Evolutionary conservation across 2,113 vertebrate genomes (phyloP).

Genomic region (Mastomys coucha): DNA sequence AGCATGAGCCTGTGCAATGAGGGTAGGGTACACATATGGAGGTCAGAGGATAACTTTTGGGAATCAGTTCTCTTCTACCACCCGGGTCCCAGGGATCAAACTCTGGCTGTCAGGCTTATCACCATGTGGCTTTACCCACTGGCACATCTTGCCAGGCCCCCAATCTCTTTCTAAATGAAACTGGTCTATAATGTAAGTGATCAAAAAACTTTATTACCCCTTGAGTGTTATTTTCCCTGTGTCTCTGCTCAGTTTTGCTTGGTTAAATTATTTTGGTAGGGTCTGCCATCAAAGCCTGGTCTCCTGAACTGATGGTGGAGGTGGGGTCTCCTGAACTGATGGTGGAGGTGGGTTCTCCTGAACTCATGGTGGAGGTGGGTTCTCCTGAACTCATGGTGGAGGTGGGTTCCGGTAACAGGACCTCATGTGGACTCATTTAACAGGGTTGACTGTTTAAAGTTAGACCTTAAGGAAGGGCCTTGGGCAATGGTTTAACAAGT

Average conservation of each 20-base stretch:
- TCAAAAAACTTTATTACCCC: constrained; percentile 32
- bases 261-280: constrained; percentile 39
- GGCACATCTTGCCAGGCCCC: background rate
- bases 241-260: constrained; percentile 21
- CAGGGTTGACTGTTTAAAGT: constrained; percentile 2
- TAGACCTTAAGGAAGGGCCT: background rate
- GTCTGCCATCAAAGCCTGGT: background rate
- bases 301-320: background rate
- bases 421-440: background rate
- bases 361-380: background rate
- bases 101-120: too few relatives aligned
- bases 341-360: too few relatives aligned
- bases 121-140: background rate
- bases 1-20: background rate
- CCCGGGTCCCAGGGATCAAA: background rate
- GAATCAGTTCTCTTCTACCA: too few relatives aligned
- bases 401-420: too few relatives aligned
- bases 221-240: constrained; percentile 26
- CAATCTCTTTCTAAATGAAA: constrained; percentile 1
- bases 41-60: background rate
- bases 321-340: background rate
- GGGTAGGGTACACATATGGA: background rate
- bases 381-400: too few relatives aligned
- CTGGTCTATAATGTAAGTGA: constrained; percentile 4
- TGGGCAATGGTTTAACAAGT: background rate